These are phyloP conservation scores for Trichomalopsis sarcophagae DNA, from an alignment of 1,140 invertebrate genomes.

Conservation along the genomic window DNA sequence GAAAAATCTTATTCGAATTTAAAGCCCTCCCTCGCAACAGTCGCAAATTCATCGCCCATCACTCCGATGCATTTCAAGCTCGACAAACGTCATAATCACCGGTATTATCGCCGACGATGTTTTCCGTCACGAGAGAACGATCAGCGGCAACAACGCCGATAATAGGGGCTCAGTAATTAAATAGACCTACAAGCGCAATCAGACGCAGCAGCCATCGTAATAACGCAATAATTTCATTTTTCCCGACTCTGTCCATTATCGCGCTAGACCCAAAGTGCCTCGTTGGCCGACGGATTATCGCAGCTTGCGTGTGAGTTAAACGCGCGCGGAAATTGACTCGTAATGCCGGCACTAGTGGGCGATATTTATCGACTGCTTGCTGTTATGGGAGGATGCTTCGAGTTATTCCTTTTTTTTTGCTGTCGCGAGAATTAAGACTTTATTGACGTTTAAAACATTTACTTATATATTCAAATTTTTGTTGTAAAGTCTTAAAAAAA, in stretches of 20 bases:
- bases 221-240: conserved; percentile 6
- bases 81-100: conserved; percentile 3
- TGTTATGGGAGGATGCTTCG: too few relatives aligned
- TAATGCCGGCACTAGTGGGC: not conserved
- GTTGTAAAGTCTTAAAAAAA: too few relatives aligned
- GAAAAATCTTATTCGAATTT: too few relatives aligned
- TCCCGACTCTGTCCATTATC: conserved; percentile 23
- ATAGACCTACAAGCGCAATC: conserved; percentile 8
- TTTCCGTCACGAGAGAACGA: not conserved
- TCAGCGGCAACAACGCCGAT: not conserved
- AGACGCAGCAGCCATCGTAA: not conserved
- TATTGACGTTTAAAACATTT: too few relatives aligned
- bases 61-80: not conserved
- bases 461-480: too few relatives aligned
- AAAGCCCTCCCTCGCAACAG: too few relatives aligned
- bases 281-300: conserved; percentile 39
- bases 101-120: not conserved
- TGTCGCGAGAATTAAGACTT: too few relatives aligned
- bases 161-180: conserved; percentile 24
- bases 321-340: conserved; percentile 19
- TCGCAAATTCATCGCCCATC: not conserved
- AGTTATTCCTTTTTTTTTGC: too few relatives aligned
- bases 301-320: conserved; percentile 25
- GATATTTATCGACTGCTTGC: conserved; percentile 18
- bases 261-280: conserved; percentile 1